Evolutionary conservation across 2,888 invertebrate genomes (phyloP).

Genomic region (Magallana nippona): DNA sequence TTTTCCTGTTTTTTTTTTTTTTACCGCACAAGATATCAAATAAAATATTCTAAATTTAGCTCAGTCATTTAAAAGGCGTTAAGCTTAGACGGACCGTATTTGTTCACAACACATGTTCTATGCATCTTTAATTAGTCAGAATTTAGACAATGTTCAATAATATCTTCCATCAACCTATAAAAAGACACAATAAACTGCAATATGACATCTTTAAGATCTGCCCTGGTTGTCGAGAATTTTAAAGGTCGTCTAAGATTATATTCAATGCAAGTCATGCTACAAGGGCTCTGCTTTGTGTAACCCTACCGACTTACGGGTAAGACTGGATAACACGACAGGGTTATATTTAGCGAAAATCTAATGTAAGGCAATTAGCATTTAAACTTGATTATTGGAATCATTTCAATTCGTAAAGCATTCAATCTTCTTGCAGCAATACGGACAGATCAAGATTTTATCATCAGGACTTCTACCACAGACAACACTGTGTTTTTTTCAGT

Average conservation of each 20-base stretch:
- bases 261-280: constrained; percentile 21
- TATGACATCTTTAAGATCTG: constrained; percentile 13
- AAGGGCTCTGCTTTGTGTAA: constrained; percentile 2
- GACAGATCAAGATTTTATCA: constrained; percentile 14
- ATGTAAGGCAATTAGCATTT: constrained; percentile 24
- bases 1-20: background rate
- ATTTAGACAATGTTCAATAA: constrained; percentile 33
- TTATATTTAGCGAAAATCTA: constrained; percentile 19
- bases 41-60: constrained; percentile 12
- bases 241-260: constrained; percentile 1
- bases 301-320: constrained; percentile 7
- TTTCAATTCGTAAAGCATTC: constrained; percentile 19
- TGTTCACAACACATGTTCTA: constrained; percentile 27
- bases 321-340: background rate
- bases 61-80: constrained; percentile 7
- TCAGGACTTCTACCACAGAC: background rate
- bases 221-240: constrained; percentile 16
- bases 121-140: constrained; percentile 33
- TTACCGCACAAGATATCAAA: constrained; percentile 5
- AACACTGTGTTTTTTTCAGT: background rate
- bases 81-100: background rate
- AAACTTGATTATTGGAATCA: constrained; percentile 29
- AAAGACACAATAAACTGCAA: constrained; percentile 21
- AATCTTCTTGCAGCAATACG: constrained; percentile 20
- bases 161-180: constrained; percentile 32